Percentiles rank a stretch among this genome's conserved stretches.
phyloP scores from a whole-genome alignment of 1,140 invertebrate species.

The Drepana arcuata region DNA sequence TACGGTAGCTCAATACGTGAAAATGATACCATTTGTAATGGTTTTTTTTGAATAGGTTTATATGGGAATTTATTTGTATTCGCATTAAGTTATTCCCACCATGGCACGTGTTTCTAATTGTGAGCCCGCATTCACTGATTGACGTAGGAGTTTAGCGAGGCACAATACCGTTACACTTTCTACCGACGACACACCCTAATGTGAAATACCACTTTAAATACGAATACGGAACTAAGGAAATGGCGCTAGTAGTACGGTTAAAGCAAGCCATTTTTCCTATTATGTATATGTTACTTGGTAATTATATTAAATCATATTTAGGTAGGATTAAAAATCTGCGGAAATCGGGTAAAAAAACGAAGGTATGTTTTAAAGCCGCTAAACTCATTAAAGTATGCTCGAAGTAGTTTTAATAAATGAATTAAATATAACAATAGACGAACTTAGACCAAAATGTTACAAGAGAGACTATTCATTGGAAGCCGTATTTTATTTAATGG shows the following conservation, averaged over 20 bases:
- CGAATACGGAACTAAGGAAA: background rate
- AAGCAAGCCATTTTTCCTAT: background rate
- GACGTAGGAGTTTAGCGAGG: conserved; percentile 30
- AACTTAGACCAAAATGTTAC: no score
- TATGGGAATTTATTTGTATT: conserved; percentile 60
- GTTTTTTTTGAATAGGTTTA: conserved; percentile 28
- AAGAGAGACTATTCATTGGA: no score
- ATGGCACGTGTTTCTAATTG: conserved; percentile 60
- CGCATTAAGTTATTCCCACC: conserved; percentile 34
- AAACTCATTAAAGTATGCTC: no score
- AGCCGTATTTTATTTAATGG: no score
- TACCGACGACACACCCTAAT: conserved; percentile 7
- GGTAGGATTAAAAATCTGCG: background rate
- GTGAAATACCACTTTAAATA: background rate
- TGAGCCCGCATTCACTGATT: conserved; percentile 60
- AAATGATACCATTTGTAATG: background rate
- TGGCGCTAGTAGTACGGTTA: background rate
- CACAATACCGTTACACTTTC: conserved; percentile 39
- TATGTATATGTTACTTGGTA: background rate
- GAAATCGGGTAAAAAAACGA: no score
- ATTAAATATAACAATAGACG: no score
- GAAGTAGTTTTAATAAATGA: no score
- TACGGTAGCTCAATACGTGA: background rate
- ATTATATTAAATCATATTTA: background rate
- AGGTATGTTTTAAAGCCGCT: no score